These are phyloP conservation scores for Tenthredo notha DNA, from an alignment of 2,888 invertebrate species.

Conservation along the genomic window DNA sequence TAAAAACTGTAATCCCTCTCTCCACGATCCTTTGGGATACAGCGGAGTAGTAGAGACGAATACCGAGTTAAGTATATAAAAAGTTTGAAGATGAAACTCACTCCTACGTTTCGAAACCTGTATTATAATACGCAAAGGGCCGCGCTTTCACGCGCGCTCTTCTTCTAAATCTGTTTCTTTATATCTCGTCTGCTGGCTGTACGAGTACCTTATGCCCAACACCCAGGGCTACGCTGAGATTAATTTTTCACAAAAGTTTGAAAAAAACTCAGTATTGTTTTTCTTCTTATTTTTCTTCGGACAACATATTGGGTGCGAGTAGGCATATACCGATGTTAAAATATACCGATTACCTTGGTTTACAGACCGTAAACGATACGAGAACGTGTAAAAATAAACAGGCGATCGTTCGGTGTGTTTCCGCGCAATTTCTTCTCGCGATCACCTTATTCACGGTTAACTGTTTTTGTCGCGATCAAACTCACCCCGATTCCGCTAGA, in stretches of 20 bases:
- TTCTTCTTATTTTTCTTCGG: not conserved
- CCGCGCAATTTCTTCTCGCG: conserved; percentile 44
- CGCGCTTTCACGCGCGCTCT: not conserved
- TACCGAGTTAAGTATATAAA: conserved; percentile 19
- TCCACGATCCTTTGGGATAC: conserved; percentile 36
- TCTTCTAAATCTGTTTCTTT: conserved; percentile 25
- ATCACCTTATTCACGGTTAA: conserved; percentile 44
- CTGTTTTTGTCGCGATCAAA: conserved; percentile 47
- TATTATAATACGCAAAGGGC: conserved; percentile 4
- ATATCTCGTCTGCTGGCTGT: conserved; percentile 5
- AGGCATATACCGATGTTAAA: not conserved
- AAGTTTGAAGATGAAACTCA: conserved; percentile 34
- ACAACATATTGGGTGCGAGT: not conserved
- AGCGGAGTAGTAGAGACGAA: conserved; percentile 27
- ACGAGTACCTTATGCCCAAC: not conserved
- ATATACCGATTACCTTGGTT: not conserved
- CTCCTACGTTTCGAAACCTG: conserved; percentile 19
- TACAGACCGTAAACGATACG: conserved; percentile 16
- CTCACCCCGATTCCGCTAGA: conserved; percentile 42
- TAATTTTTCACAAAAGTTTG: not conserved
- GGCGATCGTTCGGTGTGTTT: conserved; percentile 44
- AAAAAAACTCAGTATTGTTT: not conserved
- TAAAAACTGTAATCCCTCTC: conserved; percentile 49
- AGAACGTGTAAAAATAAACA: not conserved
- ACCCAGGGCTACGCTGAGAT: not conserved